These are phyloP conservation scores for Parnassius mnemosyne DNA, from an alignment of 2,888 invertebrate genomes.

Conservation along the genomic window DNA sequence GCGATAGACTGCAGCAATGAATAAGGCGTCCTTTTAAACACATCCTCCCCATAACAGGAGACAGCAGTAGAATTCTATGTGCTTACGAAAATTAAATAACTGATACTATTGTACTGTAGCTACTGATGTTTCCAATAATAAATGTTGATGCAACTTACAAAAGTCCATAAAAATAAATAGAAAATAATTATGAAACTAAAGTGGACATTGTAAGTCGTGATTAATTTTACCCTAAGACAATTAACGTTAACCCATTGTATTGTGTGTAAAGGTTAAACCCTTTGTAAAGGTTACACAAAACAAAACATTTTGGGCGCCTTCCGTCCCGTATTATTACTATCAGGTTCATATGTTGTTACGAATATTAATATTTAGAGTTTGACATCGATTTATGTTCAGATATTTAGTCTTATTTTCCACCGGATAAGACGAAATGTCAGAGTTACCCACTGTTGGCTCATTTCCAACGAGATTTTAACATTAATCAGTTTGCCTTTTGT, in stretches of 20 bases:
- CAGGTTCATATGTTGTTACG: no score
- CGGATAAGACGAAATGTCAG: constrained; percentile 11
- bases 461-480: constrained; percentile 14
- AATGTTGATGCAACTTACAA: no score
- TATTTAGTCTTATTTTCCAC: constrained; percentile 9
- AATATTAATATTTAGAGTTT: not conserved
- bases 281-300: constrained; percentile 5
- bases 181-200: not conserved
- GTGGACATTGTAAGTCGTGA: not conserved
- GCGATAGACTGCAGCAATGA: no score
- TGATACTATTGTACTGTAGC: no score
- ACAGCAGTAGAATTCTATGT: no score
- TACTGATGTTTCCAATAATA: no score
- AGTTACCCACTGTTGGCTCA: constrained; percentile 11
- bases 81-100: no score
- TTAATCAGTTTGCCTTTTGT: constrained; percentile 11
- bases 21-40: no score
- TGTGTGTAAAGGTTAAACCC: constrained; percentile 3
- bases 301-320: not conserved
- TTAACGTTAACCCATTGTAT: constrained; percentile 5
- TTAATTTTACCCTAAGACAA: not conserved
- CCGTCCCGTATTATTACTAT: not conserved
- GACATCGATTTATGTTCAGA: constrained; percentile 2
- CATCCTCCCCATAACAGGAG: no score
- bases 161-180: not conserved